Percentiles rank a stretch among this genome's conserved stretches.
Conservation (phyloP, 2,113 vertebrate species). For the Sebastes schlegelii region DNA sequence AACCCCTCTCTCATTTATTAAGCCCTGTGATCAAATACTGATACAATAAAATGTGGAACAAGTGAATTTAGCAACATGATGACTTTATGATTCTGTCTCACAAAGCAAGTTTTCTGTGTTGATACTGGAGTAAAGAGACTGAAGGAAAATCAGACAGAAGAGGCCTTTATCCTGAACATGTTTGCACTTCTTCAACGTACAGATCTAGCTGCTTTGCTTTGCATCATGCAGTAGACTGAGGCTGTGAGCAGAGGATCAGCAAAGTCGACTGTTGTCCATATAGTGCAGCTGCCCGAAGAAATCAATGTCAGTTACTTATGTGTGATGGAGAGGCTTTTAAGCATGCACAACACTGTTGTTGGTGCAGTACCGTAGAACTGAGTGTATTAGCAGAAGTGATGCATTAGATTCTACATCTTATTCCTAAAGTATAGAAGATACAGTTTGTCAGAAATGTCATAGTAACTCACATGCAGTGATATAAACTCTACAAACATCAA, state of each 20-base stretch:
- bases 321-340: constrained; percentile 53
- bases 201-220: not conserved
- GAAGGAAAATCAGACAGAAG: not conserved
- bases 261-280: constrained; percentile 17
- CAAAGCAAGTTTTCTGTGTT: not conserved
- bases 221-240: constrained; percentile 19
- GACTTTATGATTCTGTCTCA: constrained; percentile 22
- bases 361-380: constrained; percentile 1
- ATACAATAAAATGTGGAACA: constrained; percentile 7
- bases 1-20: constrained; percentile 47
- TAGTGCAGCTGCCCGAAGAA: constrained; percentile 44
- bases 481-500: not conserved
- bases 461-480: not conserved
- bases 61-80: constrained; percentile 24
- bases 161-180: not conserved
- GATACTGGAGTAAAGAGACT: not conserved
- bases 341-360: constrained; percentile 22
- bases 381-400: constrained; percentile 5
- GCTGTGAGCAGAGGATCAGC: constrained; percentile 26
- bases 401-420: not conserved
- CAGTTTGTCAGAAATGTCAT: not conserved
- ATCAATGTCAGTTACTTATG: constrained; percentile 52
- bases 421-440: not conserved
- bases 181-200: not conserved
- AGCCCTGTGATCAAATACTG: constrained; percentile 15